These are phyloP conservation scores for Halyomorpha halys DNA, from an alignment of 1,140 invertebrate genomes.

Conservation along the genomic window DNA sequence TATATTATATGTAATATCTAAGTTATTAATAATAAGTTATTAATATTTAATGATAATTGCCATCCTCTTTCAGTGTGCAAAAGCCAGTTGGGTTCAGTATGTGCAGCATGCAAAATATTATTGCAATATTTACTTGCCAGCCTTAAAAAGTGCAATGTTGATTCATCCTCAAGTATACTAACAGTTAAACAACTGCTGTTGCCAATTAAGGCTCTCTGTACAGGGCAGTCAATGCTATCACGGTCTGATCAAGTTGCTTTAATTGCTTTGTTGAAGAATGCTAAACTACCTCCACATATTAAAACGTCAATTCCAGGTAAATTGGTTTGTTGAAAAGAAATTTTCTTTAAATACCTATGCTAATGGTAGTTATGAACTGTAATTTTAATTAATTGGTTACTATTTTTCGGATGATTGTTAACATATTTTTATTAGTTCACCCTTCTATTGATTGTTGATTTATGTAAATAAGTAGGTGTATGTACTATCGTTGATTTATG, in stretches of 20 bases:
- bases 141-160: conserved; percentile 36
- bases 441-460: too few relatives aligned
- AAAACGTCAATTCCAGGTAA: conserved; percentile 42
- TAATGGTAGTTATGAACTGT: not conserved
- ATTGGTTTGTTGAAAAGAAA: not conserved
- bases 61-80: conserved; percentile 46
- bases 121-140: conserved; percentile 45
- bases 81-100: conserved; percentile 45
- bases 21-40: not conserved
- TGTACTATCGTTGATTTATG: too few relatives aligned
- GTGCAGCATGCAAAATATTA: conserved; percentile 47
- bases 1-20: too few relatives aligned
- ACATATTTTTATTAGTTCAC: too few relatives aligned
- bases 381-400: too few relatives aligned
- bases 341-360: too few relatives aligned
- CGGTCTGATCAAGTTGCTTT: conserved; percentile 49
- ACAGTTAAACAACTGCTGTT: conserved; percentile 45
- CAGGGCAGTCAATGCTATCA: conserved; percentile 44
- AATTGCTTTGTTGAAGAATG: conserved; percentile 53
- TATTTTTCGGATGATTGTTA: too few relatives aligned
- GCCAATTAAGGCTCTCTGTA: conserved; percentile 48
- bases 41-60: not conserved
- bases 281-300: conserved; percentile 48
- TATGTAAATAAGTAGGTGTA: too few relatives aligned
- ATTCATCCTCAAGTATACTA: conserved; percentile 29